Percentiles rank a stretch among this genome's conserved stretches.
phyloP scores from a whole-genome alignment of 2,888 invertebrate genomes.

The Platycheirus albimanus region DNA sequence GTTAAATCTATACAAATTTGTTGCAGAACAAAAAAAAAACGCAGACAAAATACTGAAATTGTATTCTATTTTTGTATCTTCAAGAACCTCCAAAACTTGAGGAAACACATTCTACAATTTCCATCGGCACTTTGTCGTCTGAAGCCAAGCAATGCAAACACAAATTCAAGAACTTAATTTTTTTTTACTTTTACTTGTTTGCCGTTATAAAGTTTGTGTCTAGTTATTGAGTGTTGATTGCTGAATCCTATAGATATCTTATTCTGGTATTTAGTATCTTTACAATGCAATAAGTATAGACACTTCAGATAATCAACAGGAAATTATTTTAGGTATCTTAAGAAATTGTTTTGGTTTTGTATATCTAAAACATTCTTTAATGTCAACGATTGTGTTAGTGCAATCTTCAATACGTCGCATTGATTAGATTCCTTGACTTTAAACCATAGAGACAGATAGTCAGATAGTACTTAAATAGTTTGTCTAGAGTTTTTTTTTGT shows the following conservation, averaged over 20 bases:
- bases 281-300: slow-evolving; percentile 19
- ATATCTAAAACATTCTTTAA: neutral
- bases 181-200: too few relatives aligned
- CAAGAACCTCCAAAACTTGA: neutral
- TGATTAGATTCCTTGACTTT: slow-evolving; percentile 1
- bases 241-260: slow-evolving; percentile 16
- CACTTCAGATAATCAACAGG: slow-evolving; percentile 22
- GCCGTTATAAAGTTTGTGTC: neutral
- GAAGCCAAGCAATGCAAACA: slow-evolving; percentile 1
- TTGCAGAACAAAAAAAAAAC: too few relatives aligned
- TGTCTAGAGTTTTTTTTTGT: neutral
- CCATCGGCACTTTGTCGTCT: slow-evolving; percentile 4
- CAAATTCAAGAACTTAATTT: neutral
- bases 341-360: neutral
- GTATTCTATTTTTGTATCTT: too few relatives aligned
- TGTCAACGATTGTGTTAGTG: slow-evolving; percentile 27
- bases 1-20: too few relatives aligned
- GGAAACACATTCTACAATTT: slow-evolving; percentile 14
- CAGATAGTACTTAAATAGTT: too few relatives aligned
- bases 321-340: slow-evolving; percentile 13
- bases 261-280: slow-evolving; percentile 6
- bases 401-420: slow-evolving; percentile 19
- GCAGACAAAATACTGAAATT: too few relatives aligned
- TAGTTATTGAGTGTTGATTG: slow-evolving; percentile 1
- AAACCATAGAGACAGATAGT: slow-evolving; percentile 11